These are phyloP conservation scores for Drosophila elegans DNA, from an alignment of 1,140 invertebrate species.

Conservation along the genomic window DNA sequence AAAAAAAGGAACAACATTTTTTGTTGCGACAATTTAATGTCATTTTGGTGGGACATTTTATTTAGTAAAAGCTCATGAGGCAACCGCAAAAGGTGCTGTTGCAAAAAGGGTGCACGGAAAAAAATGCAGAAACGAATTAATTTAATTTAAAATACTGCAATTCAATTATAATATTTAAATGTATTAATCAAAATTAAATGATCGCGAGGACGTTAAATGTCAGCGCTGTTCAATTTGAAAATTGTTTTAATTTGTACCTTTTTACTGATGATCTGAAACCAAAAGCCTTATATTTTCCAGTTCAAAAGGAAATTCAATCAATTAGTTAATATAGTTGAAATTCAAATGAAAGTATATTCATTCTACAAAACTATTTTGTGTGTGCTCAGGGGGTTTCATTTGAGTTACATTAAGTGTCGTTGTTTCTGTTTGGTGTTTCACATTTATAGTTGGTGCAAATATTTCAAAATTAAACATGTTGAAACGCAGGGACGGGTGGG, in stretches of 20 bases:
- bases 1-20: conserved; percentile 21
- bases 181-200: too few relatives aligned
- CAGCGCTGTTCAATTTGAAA: too few relatives aligned
- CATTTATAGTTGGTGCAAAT: conserved; percentile 73
- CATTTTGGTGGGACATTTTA: conserved; percentile 75
- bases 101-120: background rate
- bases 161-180: too few relatives aligned
- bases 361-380: background rate
- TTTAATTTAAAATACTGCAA: too few relatives aligned
- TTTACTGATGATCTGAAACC: too few relatives aligned
- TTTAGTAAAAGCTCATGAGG: conserved; percentile 66
- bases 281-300: too few relatives aligned
- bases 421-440: conserved; percentile 62
- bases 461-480: conserved; percentile 74
- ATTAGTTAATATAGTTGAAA: too few relatives aligned
- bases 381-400: conserved; percentile 4
- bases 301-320: too few relatives aligned
- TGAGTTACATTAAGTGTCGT: conserved; percentile 54
- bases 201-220: too few relatives aligned
- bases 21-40: conserved; percentile 68
- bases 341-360: too few relatives aligned
- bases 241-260: too few relatives aligned
- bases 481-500: background rate
- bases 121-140: background rate
- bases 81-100: conserved; percentile 31